Evolutionary conservation across 2,888 invertebrate genomes (phyloP).

Genomic region (Oasisia sp.): DNA sequence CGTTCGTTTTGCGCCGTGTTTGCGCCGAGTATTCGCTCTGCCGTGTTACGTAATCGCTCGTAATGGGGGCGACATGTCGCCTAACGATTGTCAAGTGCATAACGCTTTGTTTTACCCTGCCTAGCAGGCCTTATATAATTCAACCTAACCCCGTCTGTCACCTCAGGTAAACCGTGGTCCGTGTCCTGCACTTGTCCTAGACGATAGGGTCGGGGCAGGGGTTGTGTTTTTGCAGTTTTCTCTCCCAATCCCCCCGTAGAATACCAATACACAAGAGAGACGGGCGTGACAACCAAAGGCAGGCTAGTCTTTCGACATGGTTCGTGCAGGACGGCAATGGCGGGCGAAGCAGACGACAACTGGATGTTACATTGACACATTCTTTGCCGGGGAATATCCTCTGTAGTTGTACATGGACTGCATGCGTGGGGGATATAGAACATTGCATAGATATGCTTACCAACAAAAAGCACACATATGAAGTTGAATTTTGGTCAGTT

Average conservation of each 20-base stretch:
- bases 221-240: not conserved
- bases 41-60: not conserved
- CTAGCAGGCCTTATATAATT: not conserved
- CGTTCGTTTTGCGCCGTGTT: not conserved
- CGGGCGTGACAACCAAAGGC: not conserved
- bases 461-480: no score
- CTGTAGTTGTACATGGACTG: not conserved
- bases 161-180: not conserved
- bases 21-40: not conserved
- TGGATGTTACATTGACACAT: not conserved
- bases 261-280: not conserved
- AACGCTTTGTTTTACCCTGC: not conserved
- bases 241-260: not conserved
- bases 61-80: slow-evolving; percentile 11
- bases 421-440: no score
- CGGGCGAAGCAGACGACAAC: not conserved
- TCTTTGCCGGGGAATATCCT: not conserved
- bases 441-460: no score
- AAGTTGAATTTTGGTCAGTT: no score
- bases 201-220: not conserved
- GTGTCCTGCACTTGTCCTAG: slow-evolving; percentile 1
- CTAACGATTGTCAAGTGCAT: slow-evolving; percentile 17
- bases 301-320: not conserved
- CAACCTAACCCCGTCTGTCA: slow-evolving; percentile 6
- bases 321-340: not conserved